Percentiles rank a stretch among this genome's conserved stretches.
These are phyloP conservation scores for Tretioscincus oriximinensis DNA, from an alignment of 2,113 vertebrate species.

Conservation along the genomic window DNA sequence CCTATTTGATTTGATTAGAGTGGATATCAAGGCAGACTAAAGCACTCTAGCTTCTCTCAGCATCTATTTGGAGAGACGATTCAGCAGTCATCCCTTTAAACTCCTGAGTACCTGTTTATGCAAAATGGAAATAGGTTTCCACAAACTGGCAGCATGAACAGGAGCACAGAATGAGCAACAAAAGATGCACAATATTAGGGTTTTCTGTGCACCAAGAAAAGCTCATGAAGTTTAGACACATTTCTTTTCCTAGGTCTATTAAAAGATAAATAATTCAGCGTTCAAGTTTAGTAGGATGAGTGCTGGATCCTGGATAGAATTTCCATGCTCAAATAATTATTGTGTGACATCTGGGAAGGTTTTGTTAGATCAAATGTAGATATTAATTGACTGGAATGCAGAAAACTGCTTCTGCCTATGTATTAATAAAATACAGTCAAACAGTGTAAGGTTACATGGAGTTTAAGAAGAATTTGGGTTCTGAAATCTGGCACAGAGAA, in stretches of 20 bases:
- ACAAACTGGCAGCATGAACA: constrained; percentile 35
- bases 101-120: constrained; percentile 35
- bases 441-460: not conserved
- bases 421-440: not conserved
- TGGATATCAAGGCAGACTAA: constrained; percentile 47
- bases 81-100: constrained; percentile 34
- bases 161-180: not conserved
- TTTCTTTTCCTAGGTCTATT: not conserved
- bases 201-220: constrained; percentile 4
- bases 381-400: not conserved
- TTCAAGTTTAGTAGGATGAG: not conserved
- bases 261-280: constrained; percentile 15
- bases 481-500: no score
- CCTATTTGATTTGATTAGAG: constrained; percentile 52
- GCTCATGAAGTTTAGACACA: not conserved
- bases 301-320: not conserved
- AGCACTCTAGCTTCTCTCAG: constrained; percentile 44
- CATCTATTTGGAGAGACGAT: constrained; percentile 18
- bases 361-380: not conserved
- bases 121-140: constrained; percentile 46
- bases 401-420: not conserved
- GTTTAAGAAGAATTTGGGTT: no score
- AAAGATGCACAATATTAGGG: constrained; percentile 13
- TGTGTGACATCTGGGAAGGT: not conserved
- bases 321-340: not conserved